These are phyloP conservation scores for Hymenochirus boettgeri DNA, from an alignment of 2,113 vertebrate genomes.

Conservation along the genomic window DNA sequence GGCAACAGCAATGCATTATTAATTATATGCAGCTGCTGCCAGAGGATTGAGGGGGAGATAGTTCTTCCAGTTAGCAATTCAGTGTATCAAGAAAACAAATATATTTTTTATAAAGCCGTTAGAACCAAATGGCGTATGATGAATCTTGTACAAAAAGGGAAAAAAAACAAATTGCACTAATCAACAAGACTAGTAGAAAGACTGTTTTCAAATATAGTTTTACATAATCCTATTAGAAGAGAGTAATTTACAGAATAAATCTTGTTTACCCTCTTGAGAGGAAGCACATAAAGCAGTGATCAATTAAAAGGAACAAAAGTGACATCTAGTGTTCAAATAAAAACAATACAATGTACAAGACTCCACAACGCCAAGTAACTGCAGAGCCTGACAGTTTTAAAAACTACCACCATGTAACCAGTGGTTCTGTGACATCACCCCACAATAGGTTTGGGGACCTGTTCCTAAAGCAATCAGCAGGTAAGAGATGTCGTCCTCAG, in stretches of 20 bases:
- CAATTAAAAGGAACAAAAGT: background rate
- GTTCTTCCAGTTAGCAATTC: background rate
- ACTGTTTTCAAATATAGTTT: background rate
- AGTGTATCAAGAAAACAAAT: background rate
- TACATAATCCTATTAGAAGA: constrained; percentile 2
- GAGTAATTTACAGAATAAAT: background rate
- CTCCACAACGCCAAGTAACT: no score
- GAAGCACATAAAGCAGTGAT: background rate
- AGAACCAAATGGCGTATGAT: background rate
- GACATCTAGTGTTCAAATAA: constrained; percentile 23
- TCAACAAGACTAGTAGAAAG: background rate
- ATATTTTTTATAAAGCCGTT: background rate
- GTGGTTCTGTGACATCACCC: no score
- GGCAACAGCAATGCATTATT: constrained; percentile 29
- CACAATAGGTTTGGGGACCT: no score
- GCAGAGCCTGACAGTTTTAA: no score
- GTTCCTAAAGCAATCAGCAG: no score
- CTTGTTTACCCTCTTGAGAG: background rate
- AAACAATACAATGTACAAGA: background rate
- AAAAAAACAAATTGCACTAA: background rate
- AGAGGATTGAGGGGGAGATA: background rate
- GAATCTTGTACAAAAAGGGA: background rate
- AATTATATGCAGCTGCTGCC: constrained; percentile 18
- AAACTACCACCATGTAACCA: no score
- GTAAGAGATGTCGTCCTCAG: no score